Evolutionary conservation across 1,140 invertebrate genomes (phyloP).

Genomic region (Aethina tumida): DNA sequence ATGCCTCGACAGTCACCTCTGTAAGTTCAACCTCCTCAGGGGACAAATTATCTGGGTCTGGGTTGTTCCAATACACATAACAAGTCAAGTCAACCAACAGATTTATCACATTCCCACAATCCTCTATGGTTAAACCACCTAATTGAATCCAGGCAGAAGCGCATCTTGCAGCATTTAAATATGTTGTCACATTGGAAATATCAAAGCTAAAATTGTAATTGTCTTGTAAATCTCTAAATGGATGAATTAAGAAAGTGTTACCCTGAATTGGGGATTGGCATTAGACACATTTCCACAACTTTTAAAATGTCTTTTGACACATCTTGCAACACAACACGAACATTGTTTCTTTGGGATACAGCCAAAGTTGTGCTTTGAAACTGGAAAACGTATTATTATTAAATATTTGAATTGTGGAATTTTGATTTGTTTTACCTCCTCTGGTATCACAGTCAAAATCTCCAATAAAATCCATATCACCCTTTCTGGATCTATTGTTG

Average conservation of each 20-base stretch:
- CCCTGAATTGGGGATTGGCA: slow-evolving; percentile 28
- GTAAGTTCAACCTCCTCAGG: slow-evolving; percentile 44
- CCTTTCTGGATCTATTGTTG: slow-evolving; percentile 42
- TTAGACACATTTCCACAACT: slow-evolving; percentile 35
- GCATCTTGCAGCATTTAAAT: slow-evolving; percentile 46
- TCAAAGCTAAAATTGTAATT: slow-evolving; percentile 25
- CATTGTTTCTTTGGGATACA: slow-evolving; percentile 35
- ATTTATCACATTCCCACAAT: slow-evolving; percentile 29
- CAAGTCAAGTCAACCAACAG: slow-evolving; percentile 34
- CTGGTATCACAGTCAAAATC: slow-evolving; percentile 66
- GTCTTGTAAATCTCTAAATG: slow-evolving; percentile 5
- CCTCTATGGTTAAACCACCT: slow-evolving; percentile 30
- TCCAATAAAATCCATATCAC: slow-evolving; percentile 57
- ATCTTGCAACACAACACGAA: slow-evolving; percentile 39
- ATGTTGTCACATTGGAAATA: slow-evolving; percentile 37
- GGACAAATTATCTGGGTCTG: slow-evolving; percentile 37
- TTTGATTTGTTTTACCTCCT: slow-evolving; percentile 52
- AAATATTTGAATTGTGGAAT: neutral
- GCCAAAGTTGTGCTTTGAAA: slow-evolving; percentile 43
- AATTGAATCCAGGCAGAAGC: slow-evolving; percentile 53
- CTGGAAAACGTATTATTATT: slow-evolving; percentile 24
- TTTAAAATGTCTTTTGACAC: slow-evolving; percentile 35
- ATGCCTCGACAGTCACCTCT: slow-evolving; percentile 51
- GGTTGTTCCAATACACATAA: slow-evolving; percentile 34
- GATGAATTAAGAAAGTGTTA: slow-evolving; percentile 13